Conservation (phyloP, 2,113 vertebrate genomes). For the Varanus salvator region DNA sequence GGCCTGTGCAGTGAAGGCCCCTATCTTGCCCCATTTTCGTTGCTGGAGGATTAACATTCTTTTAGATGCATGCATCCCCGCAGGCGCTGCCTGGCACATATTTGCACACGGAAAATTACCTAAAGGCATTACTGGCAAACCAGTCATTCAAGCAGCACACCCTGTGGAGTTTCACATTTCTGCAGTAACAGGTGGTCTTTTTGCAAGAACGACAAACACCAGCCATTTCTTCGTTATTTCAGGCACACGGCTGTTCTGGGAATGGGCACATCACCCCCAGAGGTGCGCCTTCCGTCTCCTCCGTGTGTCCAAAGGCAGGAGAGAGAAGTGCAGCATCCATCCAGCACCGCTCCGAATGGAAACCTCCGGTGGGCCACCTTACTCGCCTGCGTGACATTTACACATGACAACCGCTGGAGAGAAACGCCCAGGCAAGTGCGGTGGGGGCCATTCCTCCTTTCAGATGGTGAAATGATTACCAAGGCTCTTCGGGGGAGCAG, state of each 20-base stretch:
- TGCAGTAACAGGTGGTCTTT: neutral
- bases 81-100: too few species aligned
- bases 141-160: neutral
- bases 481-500: neutral
- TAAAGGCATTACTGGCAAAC: neutral
- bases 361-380: neutral
- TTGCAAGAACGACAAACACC: too few species aligned
- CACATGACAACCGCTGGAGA: neutral
- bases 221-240: constrained; percentile 21
- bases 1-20: too few species aligned
- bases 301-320: neutral
- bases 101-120: too few species aligned
- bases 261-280: neutral
- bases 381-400: neutral
- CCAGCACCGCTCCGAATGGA: neutral
- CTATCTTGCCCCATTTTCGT: too few species aligned
- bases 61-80: too few species aligned
- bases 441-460: neutral
- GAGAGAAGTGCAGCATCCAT: too few species aligned
- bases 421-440: neutral
- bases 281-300: neutral
- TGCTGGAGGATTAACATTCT: too few species aligned
- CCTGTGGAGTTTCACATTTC: neutral
- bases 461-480: constrained; percentile 5
- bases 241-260: neutral